Percentiles rank a stretch among this genome's conserved stretches.
phyloP scores from a whole-genome alignment of 1,140 invertebrate genomes.

The Muscidifurax raptorellus region DNA sequence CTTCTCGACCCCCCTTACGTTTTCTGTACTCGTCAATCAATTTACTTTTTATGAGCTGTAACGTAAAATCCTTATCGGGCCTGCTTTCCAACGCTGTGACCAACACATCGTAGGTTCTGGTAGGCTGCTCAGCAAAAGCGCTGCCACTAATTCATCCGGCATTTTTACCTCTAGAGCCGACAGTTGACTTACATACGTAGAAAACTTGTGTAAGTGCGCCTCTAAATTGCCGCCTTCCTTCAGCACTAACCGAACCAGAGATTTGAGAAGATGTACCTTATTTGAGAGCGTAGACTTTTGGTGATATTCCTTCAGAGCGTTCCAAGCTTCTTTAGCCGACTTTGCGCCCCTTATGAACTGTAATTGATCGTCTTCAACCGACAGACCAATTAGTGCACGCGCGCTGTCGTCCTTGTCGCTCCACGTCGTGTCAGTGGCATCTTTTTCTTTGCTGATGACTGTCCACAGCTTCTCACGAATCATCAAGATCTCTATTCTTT shows the following conservation, averaged over 20 bases:
- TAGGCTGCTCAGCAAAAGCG: neutral
- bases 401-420: no score
- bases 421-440: no score
- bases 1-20: constrained; percentile 18
- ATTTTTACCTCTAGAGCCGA: constrained; percentile 48
- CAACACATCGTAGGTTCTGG: constrained; percentile 41
- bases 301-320: constrained; percentile 44
- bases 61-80: constrained; percentile 50
- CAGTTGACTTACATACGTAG: constrained; percentile 48
- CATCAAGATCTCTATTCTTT: no score
- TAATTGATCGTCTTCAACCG: no score
- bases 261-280: neutral
- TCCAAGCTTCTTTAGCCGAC: constrained; percentile 5
- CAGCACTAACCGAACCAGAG: neutral
- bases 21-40: constrained; percentile 51
- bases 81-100: constrained; percentile 51
- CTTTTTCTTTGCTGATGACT: no score
- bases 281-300: constrained; percentile 25
- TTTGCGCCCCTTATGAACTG: no score
- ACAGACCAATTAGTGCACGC: no score
- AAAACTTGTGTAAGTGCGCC: constrained; percentile 53
- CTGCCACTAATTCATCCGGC: neutral
- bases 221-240: constrained; percentile 41
- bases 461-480: no score
- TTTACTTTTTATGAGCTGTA: constrained; percentile 45